Evolutionary conservation across 2,797 vertebrate species (phyloP), one percentile per base, ranked within the genome.

Genomic region (Galagoides demidoff): DNA sequence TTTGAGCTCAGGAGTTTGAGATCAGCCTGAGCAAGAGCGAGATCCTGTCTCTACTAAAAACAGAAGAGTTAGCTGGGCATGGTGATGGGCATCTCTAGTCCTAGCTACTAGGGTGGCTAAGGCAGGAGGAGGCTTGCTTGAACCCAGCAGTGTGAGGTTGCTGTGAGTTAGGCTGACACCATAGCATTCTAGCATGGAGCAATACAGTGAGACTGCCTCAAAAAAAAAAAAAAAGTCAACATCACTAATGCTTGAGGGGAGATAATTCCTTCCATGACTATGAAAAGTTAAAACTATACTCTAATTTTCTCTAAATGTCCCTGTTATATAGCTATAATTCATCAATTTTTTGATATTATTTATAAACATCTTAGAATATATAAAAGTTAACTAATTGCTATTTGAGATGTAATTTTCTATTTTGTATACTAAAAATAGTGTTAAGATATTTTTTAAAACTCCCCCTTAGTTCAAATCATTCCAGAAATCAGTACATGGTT

Each of bases 401-500:
- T 87, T 55, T 55, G 37, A 59, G 31, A 23, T 17, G 52, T 43
- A 66, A 45, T 27, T 88, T 74, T 57, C 23, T 57, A 52, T 29
- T 82, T 91, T 85, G 52, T 49, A 86, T 8, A 89, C 49, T 39
- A 83, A 96, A 83, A 96, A 52, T 34, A 82, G 43, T 66, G 23
- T 52, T 68, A 74, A 87, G 29, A 73, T 25, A 25, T 31, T 70
- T 77, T 64, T 23, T 57, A 92, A 86, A 87, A 45, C 37, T 73
- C 57, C 3, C 14, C 23, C 31, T 52, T 84, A 87, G 82, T 64
- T 71, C 55, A 85, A 86, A 71, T 84, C 22, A 45, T 87, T 63
- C 8, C 45, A 91, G 74, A 83, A 57, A 86, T 73, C 31, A 89
- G 57, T 94, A 31, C 55, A 49, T 63, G 3, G 57, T 37, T 89